Base-by-base conservation (phyloP, 2,888 invertebrate genomes). In the Heliconius erato region DNA sequence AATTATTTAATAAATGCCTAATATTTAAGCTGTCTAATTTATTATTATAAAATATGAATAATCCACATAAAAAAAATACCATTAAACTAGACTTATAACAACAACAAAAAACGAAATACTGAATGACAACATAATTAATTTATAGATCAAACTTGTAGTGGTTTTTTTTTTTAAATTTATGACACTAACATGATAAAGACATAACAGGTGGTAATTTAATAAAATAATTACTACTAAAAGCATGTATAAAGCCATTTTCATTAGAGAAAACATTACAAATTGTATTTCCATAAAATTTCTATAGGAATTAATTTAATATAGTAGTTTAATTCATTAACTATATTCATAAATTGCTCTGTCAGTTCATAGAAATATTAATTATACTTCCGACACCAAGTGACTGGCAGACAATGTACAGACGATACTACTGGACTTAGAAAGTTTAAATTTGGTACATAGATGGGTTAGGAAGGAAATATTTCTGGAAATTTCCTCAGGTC, bases 301-400 rank as follows among this genome's bases (percentile, higher is more conserved):
- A 59, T 54, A 76, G 19, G 63, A 63, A 26, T 54, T 82, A 79
- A 79, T 77, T 67, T 69, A 69, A 77, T 79, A 40, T 16, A n/a
- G 16, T 63, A 71, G 32, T 32, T 32, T 82, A 74, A 78, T 80
- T 68, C 80, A 82, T 82, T 78, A 83, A 40, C 40, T 35, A 44
- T 76, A 77, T 54, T 80, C 6, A 54, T 65, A 65, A 82, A 76
- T 26, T n/a, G 16, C 1, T 35, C 9, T 76, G n/a, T 16, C n/a
- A 26, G 26, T 63, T 35, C 59, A n/a, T 79, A 11, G n/a, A 68
- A 67, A 5, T 68, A 49, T 23, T 49, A 78, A 49, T 16, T 49
- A 14, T 32, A 65, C 9, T 59, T 59, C 16, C 16, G 0, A 16
- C 16, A 19, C 2, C 6, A 2, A 59, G 59, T 23, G 19, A 59